Conservation (phyloP, 1,140 invertebrate genomes). For the Drosophila leontia region DNA sequence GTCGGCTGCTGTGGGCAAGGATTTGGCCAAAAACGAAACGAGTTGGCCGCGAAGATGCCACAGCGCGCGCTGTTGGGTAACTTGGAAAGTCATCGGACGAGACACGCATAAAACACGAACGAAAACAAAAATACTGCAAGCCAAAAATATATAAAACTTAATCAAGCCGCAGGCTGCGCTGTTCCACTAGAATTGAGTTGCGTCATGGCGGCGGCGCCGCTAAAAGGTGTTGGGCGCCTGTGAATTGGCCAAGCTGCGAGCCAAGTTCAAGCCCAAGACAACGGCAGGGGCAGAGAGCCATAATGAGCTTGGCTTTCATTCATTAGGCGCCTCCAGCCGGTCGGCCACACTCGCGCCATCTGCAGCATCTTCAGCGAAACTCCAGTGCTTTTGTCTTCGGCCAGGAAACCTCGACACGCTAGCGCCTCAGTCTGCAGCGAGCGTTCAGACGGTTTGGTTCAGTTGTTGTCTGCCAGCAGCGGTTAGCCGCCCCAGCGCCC, state of each 20-base stretch:
- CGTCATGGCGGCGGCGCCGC: slow-evolving; percentile 46
- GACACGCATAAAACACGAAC: slow-evolving; percentile 53
- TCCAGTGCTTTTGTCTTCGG: slow-evolving; percentile 54
- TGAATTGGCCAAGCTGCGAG: slow-evolving; percentile 40
- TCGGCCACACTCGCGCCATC: slow-evolving; percentile 63
- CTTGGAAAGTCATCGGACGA: slow-evolving; percentile 36
- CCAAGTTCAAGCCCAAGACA: slow-evolving; percentile 69
- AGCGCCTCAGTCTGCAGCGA: slow-evolving; percentile 77
- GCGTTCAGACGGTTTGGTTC: slow-evolving; percentile 73
- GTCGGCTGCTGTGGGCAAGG: slow-evolving; percentile 65
- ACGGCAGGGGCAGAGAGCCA: slow-evolving; percentile 11
- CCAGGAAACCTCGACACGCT: slow-evolving; percentile 59
- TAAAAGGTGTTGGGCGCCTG: slow-evolving; percentile 31
- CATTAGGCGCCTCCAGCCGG: slow-evolving; percentile 60
- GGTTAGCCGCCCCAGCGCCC: slow-evolving; percentile 42
- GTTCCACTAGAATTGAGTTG: slow-evolving; percentile 64
- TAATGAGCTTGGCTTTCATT: slow-evolving; percentile 65
- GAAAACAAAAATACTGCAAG: slow-evolving; percentile 19
- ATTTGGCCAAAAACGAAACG: slow-evolving; percentile 63
- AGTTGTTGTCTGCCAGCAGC: slow-evolving; percentile 58
- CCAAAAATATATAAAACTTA: slow-evolving; percentile 33
- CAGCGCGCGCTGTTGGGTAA: slow-evolving; percentile 54
- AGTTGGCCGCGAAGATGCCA: slow-evolving; percentile 56
- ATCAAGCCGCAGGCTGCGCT: slow-evolving; percentile 44
- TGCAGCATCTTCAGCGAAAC: slow-evolving; percentile 60